These are phyloP conservation scores for Drosophila rubida DNA, from an alignment of 2,888 invertebrate genomes.

Conservation along the genomic window DNA sequence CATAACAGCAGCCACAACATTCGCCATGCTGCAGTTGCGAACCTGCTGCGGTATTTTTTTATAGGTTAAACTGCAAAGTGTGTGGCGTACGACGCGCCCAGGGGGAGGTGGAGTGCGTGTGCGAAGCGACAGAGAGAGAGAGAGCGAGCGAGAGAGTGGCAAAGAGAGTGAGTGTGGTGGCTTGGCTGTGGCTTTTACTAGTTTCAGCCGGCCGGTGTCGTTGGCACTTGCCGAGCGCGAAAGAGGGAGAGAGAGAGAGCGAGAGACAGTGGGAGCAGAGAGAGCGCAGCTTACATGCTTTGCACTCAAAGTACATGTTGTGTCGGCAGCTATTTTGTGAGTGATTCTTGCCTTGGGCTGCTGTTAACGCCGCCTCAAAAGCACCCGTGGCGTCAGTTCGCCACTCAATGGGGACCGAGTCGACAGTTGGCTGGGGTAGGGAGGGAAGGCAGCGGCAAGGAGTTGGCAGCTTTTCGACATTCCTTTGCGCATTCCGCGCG, in stretches of 20 bases:
- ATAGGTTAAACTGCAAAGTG: conserved; percentile 79
- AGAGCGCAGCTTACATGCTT: conserved; percentile 20
- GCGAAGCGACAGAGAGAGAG: not conserved
- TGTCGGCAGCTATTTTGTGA: conserved; percentile 31
- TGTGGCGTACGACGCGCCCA: conserved; percentile 31
- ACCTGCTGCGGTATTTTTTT: conserved; percentile 75
- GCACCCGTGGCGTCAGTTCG: conserved; percentile 43
- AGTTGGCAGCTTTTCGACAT: conserved; percentile 47
- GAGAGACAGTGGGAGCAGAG: conserved; percentile 5
- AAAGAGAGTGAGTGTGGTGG: conserved; percentile 1
- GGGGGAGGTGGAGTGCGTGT: conserved; percentile 1
- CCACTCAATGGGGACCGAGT: conserved; percentile 37
- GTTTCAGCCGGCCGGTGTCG: conserved; percentile 79
- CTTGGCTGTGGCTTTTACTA: conserved; percentile 57
- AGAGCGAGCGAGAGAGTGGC: no score
- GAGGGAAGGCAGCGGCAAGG: conserved; percentile 3
- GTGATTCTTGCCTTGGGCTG: conserved; percentile 57
- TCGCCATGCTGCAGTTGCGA: conserved; percentile 46
- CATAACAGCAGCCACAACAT: conserved; percentile 28
- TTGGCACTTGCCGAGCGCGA: conserved; percentile 48
- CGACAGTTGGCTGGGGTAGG: not conserved
- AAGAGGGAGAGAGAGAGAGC: conserved; percentile 10
- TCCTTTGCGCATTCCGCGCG: conserved; percentile 71
- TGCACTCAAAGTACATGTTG: conserved; percentile 43
- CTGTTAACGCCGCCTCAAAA: conserved; percentile 44